Conservation (phyloP, 2,113 vertebrate genomes). For the Scomber scombrus region DNA sequence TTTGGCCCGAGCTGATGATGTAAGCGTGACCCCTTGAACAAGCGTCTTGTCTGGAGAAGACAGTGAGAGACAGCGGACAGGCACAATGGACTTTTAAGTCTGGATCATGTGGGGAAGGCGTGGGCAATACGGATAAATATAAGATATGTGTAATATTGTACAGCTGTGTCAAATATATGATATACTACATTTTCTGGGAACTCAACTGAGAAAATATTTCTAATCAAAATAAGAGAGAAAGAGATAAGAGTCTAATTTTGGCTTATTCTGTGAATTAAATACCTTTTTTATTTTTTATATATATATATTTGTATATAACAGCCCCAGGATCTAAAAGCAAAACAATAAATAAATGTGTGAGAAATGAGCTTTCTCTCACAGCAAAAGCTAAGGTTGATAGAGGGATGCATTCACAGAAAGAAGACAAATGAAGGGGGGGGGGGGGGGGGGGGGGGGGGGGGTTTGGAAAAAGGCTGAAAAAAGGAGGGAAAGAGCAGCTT, state of each 20-base stretch:
- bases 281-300: too few species aligned
- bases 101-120: background rate
- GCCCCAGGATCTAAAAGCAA: conserved; percentile 2
- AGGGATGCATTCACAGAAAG: conserved; percentile 34
- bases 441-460: conserved; percentile 25
- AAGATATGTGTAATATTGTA: background rate
- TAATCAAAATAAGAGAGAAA: conserved; percentile 1
- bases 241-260: background rate
- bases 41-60: conserved; percentile 52
- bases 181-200: background rate
- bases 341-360: conserved; percentile 6
- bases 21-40: conserved; percentile 55
- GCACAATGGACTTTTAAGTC: conserved; percentile 34
- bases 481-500: conserved; percentile 58
- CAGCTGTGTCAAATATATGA: background rate
- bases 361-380: conserved; percentile 26
- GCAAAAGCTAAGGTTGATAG: conserved; percentile 36
- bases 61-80: conserved; percentile 22
- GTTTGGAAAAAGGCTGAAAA: conserved; percentile 43
- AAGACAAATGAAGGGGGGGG: conserved; percentile 48
- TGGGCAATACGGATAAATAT: background rate
- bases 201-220: background rate
- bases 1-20: conserved; percentile 64
- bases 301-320: too few species aligned
- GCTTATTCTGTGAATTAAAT: too few species aligned